These are phyloP conservation scores for Typhlichthys eigenmanni DNA, from an alignment of 2,797 vertebrate species.

Conservation along the genomic window DNA sequence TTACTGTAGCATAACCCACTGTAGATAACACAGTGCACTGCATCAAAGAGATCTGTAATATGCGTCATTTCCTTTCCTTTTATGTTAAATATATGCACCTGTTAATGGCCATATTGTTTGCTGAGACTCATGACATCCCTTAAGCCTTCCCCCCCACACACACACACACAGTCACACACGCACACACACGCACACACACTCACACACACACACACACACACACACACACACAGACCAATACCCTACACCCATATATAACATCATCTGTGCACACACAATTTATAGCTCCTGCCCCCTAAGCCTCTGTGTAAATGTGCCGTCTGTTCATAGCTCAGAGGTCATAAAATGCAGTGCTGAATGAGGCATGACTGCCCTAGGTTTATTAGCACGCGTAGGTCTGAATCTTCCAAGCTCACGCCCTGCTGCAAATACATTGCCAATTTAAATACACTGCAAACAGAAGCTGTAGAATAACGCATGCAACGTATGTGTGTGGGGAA, in stretches of 20 bases:
- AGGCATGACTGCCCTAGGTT: slow-evolving; percentile 46
- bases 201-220: slow-evolving; percentile 6
- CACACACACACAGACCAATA: not conserved
- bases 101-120: slow-evolving; percentile 18
- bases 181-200: slow-evolving; percentile 5
- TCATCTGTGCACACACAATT: slow-evolving; percentile 55
- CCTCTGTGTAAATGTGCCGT: slow-evolving; percentile 27
- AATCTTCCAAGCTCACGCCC: not conserved
- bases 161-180: slow-evolving; percentile 4
- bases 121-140: slow-evolving; percentile 1
- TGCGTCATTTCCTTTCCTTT: slow-evolving; percentile 42
- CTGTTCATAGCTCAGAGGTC: slow-evolving; percentile 35
- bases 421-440: not conserved
- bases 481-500: slow-evolving; percentile 1
- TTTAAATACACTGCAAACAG: slow-evolving; percentile 18
- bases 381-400: slow-evolving; percentile 29
- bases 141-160: slow-evolving; percentile 10
- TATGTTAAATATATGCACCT: slow-evolving; percentile 15
- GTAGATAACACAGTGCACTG: slow-evolving; percentile 1
- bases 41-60: not conserved
- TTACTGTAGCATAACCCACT: not conserved
- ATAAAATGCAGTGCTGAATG: slow-evolving; percentile 36
- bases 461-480: slow-evolving; percentile 4
- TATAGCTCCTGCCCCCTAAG: slow-evolving; percentile 46
- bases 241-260: slow-evolving; percentile 34